phyloP scores from a whole-genome alignment of 2,113 vertebrate species.

The Typhlomys cinereus region DNA sequence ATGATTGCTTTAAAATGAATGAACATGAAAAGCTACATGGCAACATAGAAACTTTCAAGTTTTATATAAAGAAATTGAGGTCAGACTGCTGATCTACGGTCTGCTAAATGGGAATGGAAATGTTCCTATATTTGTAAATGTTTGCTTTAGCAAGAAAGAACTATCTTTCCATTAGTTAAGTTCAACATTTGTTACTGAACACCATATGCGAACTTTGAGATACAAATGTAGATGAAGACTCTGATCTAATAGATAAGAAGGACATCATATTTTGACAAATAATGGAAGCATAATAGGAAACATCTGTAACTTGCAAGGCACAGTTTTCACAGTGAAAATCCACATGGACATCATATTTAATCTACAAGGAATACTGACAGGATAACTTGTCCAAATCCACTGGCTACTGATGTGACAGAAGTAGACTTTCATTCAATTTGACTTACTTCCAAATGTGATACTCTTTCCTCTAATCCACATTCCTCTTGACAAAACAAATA shows the following conservation, averaged over 20 bases:
- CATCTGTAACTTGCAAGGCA: neutral
- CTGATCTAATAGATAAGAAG: neutral
- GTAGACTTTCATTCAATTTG: neutral
- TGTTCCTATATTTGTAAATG: neutral
- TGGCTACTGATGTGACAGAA: neutral
- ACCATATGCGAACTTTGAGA: neutral
- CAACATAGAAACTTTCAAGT: neutral
- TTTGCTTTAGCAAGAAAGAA: neutral
- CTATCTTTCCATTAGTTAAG: neutral
- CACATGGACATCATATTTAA: neutral
- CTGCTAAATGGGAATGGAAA: neutral
- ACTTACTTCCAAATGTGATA: neutral
- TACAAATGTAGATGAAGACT: neutral
- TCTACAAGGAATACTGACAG: neutral
- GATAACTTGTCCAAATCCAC: neutral
- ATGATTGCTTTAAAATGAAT: slow-evolving; percentile 15
- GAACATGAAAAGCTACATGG: neutral
- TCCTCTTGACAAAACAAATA: neutral
- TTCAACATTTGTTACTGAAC: neutral
- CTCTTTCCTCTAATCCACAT: neutral
- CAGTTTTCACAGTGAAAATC: neutral
- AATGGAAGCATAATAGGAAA: neutral
- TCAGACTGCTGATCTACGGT: neutral
- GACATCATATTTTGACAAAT: neutral
- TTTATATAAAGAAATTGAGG: neutral